Evolutionary conservation across 2,113 vertebrate species (phyloP).

Genomic region (Cynoglossus semilaevis): DNA sequence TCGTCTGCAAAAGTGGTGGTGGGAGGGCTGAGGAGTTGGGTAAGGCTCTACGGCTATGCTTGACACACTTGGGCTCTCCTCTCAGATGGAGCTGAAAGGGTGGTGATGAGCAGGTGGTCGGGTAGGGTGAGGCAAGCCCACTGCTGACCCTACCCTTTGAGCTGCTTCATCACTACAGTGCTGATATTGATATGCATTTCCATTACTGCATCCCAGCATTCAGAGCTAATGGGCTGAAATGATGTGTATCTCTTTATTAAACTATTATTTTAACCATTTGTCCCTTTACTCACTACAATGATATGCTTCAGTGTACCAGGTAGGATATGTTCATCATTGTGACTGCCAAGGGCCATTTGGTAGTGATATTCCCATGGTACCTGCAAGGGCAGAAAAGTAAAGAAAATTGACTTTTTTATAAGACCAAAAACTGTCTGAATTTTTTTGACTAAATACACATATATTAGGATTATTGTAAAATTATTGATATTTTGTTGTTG

Average conservation of each 20-base stretch:
- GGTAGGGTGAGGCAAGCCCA: conserved; percentile 80
- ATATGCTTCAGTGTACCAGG: conserved; percentile 28
- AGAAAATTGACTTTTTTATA: conserved; percentile 5
- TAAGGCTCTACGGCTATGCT: conserved; percentile 6
- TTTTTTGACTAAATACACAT: too few relatives aligned
- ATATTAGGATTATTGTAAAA: neutral
- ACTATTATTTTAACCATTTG: neutral
- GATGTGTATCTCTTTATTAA: conserved; percentile 28
- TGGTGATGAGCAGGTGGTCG: conserved; percentile 21
- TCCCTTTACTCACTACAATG: conserved; percentile 10
- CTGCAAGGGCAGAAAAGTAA: conserved; percentile 35
- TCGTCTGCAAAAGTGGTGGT: conserved; percentile 76
- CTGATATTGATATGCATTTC: conserved; percentile 77
- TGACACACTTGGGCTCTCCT: conserved; percentile 14
- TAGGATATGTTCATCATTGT: conserved; percentile 47
- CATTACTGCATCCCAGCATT: conserved; percentile 82
- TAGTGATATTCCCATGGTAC: conserved; percentile 69
- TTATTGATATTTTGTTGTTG: neutral
- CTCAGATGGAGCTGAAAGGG: conserved; percentile 31
- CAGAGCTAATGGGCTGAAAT: conserved; percentile 62
- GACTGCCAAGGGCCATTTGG: conserved; percentile 67
- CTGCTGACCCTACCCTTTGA: conserved; percentile 84
- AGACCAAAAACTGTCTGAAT: too few relatives aligned
- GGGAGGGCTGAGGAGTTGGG: conserved; percentile 20
- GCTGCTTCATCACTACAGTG: conserved; percentile 79